Conservation (phyloP, 2,797 vertebrate species). For the Rhinichthys osculus region DNA sequence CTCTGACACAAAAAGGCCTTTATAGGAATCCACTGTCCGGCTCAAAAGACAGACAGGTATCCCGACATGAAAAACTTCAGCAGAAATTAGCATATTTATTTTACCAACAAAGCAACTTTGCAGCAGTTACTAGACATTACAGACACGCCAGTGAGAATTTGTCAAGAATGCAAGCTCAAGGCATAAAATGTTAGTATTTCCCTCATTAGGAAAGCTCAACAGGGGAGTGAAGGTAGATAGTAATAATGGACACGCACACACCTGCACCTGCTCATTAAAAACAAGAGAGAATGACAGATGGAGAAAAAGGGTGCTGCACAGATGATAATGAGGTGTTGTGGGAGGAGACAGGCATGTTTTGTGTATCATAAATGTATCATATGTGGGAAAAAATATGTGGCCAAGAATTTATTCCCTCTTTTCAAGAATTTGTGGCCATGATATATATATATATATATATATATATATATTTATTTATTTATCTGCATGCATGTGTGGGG, state of each 20-base stretch:
- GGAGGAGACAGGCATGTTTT: neutral
- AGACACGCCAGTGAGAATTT: neutral
- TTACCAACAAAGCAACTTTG: slow-evolving; percentile 3
- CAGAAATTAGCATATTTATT: slow-evolving; percentile 21
- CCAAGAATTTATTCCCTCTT: neutral
- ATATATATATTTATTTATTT: too few relatives aligned
- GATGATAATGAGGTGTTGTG: slow-evolving; percentile 40
- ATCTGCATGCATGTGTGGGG: too few relatives aligned
- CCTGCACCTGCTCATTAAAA: slow-evolving; percentile 50
- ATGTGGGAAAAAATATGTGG: neutral
- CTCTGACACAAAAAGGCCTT: slow-evolving; percentile 7
- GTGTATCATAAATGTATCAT: neutral
- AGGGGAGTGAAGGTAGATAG: neutral
- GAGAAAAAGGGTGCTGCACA: slow-evolving; percentile 17
- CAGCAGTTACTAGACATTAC: neutral
- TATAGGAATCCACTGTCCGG: slow-evolving; percentile 5
- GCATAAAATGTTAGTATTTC: slow-evolving; percentile 19
- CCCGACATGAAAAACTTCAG: neutral
- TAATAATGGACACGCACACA: slow-evolving; percentile 26
- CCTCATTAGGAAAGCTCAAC: slow-evolving; percentile 12
- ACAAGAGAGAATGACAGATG: slow-evolving; percentile 41
- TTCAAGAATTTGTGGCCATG: neutral
- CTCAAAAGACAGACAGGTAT: slow-evolving; percentile 1
- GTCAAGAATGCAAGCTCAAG: neutral
- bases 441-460: too few relatives aligned